Conservation (phyloP, 2,888 invertebrate species). For the Drosophila flavopinicola region DNA sequence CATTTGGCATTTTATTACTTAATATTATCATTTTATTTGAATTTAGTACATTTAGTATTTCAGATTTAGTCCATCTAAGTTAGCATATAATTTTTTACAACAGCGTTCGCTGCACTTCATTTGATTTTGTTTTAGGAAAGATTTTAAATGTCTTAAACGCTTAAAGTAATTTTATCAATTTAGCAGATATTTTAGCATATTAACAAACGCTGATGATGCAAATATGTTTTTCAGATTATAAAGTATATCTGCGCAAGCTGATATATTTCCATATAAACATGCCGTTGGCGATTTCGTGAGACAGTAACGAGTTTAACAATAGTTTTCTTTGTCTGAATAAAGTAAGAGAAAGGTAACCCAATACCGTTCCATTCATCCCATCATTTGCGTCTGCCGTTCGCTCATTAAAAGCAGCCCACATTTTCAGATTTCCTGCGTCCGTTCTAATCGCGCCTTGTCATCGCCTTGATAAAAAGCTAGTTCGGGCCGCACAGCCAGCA, state of each 20-base stretch:
- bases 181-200: too few species aligned
- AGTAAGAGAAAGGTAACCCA: constrained; percentile 16
- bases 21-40: too few species aligned
- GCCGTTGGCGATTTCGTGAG: background rate
- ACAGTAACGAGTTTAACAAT: constrained; percentile 1
- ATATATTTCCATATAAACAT: background rate
- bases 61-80: too few species aligned
- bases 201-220: too few species aligned
- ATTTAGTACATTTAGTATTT: too few species aligned
- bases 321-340: background rate
- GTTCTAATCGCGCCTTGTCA: constrained; percentile 69
- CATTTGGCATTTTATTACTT: too few species aligned
- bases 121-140: too few species aligned
- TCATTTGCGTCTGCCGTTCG: constrained; percentile 21
- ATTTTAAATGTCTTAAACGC: too few species aligned
- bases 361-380: constrained; percentile 11
- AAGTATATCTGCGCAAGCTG: too few species aligned
- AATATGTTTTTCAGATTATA: background rate
- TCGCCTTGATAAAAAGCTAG: constrained; percentile 56
- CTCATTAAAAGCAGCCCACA: constrained; percentile 50
- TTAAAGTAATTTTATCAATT: too few species aligned
- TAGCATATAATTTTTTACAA: too few species aligned
- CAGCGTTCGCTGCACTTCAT: too few species aligned
- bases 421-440: constrained; percentile 45
- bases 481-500: constrained; percentile 24